phyloP scores from a whole-genome alignment of 2,113 vertebrate genomes.

The human region GRCh38 chr3:38364501-38365000 shows the following conservation, averaged over 20 bases:
- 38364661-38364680: background rate
- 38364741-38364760: background rate
- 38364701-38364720: background rate
- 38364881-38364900: background rate
- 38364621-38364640: background rate
- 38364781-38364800: background rate
- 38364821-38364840: background rate
- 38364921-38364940: background rate
- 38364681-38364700: background rate
- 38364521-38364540: fast-evolving
- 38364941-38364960: background rate
- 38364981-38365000: background rate
- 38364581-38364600: background rate
- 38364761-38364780: background rate
- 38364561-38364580: background rate
- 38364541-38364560: background rate
- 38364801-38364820: background rate
- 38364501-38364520: background rate
- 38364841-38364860: background rate
- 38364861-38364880: background rate
- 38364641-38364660: fast-evolving
- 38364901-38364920: background rate
- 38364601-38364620: background rate
- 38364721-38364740: background rate
- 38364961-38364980: background rate